Conservation (phyloP, 2,797 vertebrate genomes). For the Limnodromus scolopaceus region DNA sequence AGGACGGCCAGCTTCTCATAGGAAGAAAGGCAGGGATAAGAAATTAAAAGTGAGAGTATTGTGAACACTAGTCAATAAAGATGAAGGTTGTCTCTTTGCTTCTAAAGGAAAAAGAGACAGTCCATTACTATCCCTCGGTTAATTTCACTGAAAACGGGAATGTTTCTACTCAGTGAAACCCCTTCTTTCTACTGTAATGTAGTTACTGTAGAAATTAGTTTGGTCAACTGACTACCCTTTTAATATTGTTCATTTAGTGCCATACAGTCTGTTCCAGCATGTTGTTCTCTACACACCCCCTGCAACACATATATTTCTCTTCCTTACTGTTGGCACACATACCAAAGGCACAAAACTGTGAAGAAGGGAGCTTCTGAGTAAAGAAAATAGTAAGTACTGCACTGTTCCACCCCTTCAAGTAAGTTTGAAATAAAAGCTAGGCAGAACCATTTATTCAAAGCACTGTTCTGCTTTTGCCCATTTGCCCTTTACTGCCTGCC, state of each 20-base stretch:
- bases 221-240: neutral
- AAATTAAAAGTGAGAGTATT: neutral
- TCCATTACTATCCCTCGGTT: neutral
- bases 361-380: neutral
- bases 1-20: neutral
- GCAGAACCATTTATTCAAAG: neutral
- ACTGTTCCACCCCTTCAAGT: neutral
- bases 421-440: neutral
- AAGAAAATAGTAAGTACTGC: neutral
- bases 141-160: neutral
- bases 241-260: neutral
- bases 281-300: rapidly evolving
- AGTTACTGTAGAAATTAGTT: neutral
- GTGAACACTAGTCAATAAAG: neutral
- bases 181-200: neutral
- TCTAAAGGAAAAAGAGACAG: neutral
- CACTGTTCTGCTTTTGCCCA: neutral
- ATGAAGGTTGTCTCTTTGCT: neutral
- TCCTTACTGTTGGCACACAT: neutral
- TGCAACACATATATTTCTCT: neutral
- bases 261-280: neutral
- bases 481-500: neutral
- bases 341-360: neutral
- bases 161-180: neutral
- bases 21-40: neutral